phyloP scores from a whole-genome alignment of 2,888 invertebrate genomes.

The Vesta saturnalis region DNA sequence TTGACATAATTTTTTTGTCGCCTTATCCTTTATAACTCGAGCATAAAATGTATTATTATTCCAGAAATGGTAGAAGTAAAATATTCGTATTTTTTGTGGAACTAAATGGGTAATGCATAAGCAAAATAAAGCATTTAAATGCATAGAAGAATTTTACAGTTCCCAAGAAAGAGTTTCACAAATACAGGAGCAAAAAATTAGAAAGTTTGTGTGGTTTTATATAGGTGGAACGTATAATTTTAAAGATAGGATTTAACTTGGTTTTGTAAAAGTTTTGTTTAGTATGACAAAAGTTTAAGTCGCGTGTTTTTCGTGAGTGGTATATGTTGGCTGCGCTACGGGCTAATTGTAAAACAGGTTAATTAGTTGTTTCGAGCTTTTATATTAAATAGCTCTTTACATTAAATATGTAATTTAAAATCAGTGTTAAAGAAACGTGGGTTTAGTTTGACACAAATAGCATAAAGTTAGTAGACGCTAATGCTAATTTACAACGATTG shows the following conservation, averaged over 20 bases:
- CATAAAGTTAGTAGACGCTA: constrained; percentile 61
- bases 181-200: constrained; percentile 54
- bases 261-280: constrained; percentile 2
- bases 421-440: constrained; percentile 52
- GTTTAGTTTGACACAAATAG: constrained; percentile 61
- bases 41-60: constrained; percentile 35
- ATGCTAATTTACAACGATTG: constrained; percentile 63
- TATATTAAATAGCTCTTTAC: constrained; percentile 31
- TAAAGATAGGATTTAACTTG: background rate
- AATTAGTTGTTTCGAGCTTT: constrained; percentile 25
- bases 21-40: constrained; percentile 28
- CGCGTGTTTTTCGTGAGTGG: background rate
- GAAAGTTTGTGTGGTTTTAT: constrained; percentile 55
- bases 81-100: constrained; percentile 53
- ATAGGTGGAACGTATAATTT: constrained; percentile 18
- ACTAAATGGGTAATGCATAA: constrained; percentile 45
- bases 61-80: constrained; percentile 42
- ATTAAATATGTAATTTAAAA: constrained; percentile 40
- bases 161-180: constrained; percentile 55
- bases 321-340: background rate
- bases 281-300: background rate
- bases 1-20: constrained; percentile 53
- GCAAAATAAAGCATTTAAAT: constrained; percentile 62
- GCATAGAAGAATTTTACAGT: constrained; percentile 61
- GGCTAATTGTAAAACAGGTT: constrained; percentile 4